Evolutionary conservation across 2,888 invertebrate genomes (phyloP).

Genomic region (Ectemnius cavifrons): DNA sequence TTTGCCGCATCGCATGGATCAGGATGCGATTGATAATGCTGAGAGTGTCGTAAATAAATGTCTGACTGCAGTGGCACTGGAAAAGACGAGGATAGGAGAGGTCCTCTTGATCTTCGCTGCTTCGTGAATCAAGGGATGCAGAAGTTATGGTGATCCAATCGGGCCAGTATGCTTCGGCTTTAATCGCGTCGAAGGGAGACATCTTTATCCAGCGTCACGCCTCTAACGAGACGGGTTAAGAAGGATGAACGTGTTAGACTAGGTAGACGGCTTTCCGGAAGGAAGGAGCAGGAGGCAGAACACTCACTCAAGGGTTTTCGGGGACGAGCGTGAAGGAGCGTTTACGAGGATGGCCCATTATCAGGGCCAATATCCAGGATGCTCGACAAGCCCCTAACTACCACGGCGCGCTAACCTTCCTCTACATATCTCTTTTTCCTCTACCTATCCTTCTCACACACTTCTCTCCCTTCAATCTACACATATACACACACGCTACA

Average conservation of each 20-base stretch:
- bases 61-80: too few species aligned
- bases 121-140: too few species aligned
- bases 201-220: constrained; percentile 41
- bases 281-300: constrained; percentile 25
- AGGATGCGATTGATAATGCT: too few species aligned
- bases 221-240: constrained; percentile 46
- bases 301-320: constrained; percentile 49
- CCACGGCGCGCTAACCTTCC: constrained; percentile 30
- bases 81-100: too few species aligned
- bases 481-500: too few species aligned
- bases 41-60: too few species aligned
- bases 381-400: constrained; percentile 65
- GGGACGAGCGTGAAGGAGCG: constrained; percentile 49
- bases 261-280: constrained; percentile 6
- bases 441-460: background rate
- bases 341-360: constrained; percentile 61
- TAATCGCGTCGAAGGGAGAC: constrained; percentile 33
- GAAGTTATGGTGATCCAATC: too few species aligned
- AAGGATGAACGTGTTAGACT: constrained; percentile 44
- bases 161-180: constrained; percentile 13
- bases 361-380: constrained; percentile 65
- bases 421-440: constrained; percentile 38
- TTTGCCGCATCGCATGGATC: too few species aligned
- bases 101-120: too few species aligned
- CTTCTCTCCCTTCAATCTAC: too few species aligned